These are phyloP conservation scores for Hyperoplus immaculatus DNA, from an alignment of 2,797 vertebrate species.

Conservation along the genomic window DNA sequence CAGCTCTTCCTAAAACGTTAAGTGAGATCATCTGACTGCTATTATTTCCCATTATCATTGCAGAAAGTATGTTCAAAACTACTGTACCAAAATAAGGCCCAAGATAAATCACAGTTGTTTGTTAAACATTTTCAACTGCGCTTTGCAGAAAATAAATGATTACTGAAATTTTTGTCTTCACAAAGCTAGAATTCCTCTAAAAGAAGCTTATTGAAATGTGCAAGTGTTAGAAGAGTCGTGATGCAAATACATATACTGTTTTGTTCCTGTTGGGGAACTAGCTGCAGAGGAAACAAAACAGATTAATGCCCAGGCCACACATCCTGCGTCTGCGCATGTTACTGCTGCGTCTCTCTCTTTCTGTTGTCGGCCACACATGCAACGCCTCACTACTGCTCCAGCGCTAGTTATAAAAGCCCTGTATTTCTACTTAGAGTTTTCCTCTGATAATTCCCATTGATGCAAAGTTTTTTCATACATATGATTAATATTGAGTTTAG, in stretches of 20 bases:
- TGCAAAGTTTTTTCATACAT: too few species aligned
- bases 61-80: not conserved
- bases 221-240: constrained; percentile 27
- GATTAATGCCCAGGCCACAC: not conserved
- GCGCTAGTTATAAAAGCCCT: too few species aligned
- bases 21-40: constrained; percentile 7
- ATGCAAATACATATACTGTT: not conserved
- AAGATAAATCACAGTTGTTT: not conserved
- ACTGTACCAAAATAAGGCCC: not conserved
- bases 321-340: too few species aligned
- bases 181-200: constrained; percentile 44
- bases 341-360: too few species aligned
- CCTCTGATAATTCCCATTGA: too few species aligned
- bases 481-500: too few species aligned
- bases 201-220: constrained; percentile 22
- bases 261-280: constrained; percentile 9
- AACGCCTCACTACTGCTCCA: too few species aligned
- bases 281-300: constrained; percentile 6
- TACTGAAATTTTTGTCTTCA: not conserved
- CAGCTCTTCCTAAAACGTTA: not conserved
- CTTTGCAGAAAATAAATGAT: not conserved
- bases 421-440: too few species aligned
- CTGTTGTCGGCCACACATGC: too few species aligned
- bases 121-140: not conserved
- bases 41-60: not conserved